Conservation (phyloP, 2,797 vertebrate genomes). For the Fistularia tabacaria region DNA sequence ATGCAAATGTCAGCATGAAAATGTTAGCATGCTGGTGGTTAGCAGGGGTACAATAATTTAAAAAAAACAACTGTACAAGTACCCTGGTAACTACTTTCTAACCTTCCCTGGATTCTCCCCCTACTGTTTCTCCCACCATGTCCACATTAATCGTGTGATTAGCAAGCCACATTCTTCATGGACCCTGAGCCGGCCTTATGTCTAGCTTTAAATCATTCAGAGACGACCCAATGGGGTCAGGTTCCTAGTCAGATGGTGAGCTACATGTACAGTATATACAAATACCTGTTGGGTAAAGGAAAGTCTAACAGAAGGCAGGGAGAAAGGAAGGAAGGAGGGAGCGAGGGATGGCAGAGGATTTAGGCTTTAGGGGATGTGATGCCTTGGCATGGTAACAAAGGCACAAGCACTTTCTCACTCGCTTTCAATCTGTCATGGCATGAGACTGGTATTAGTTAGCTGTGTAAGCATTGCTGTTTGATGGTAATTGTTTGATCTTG, state of each 20-base stretch:
- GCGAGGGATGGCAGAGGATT: constrained; percentile 44
- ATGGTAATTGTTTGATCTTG: constrained; percentile 28
- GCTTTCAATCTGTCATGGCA: constrained; percentile 26
- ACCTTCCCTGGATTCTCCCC: no score
- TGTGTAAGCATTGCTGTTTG: constrained; percentile 11
- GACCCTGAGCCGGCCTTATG: no score
- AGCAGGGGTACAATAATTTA: no score
- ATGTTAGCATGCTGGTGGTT: no score
- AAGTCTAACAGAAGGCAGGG: constrained; percentile 9
- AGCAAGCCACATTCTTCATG: no score
- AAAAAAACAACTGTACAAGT: no score
- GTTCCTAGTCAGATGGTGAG: constrained; percentile 28
- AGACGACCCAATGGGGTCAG: constrained; percentile 69
- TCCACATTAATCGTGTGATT: no score
- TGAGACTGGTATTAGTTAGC: constrained; percentile 30
- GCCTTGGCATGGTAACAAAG: constrained; percentile 68
- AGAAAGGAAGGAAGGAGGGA: constrained; percentile 36
- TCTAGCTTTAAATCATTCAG: no score
- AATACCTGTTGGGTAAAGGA: constrained; percentile 32
- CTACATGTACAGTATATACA: constrained; percentile 3
- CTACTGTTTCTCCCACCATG: no score
- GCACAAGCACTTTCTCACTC: constrained; percentile 17
- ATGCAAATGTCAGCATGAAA: no score
- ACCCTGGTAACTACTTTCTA: no score
- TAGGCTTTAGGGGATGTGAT: constrained; percentile 42